Percentiles rank a stretch among this genome's conserved stretches.
Conservation (phyloP, 2,888 invertebrate genomes). For the Limnephilus marmoratus region DNA sequence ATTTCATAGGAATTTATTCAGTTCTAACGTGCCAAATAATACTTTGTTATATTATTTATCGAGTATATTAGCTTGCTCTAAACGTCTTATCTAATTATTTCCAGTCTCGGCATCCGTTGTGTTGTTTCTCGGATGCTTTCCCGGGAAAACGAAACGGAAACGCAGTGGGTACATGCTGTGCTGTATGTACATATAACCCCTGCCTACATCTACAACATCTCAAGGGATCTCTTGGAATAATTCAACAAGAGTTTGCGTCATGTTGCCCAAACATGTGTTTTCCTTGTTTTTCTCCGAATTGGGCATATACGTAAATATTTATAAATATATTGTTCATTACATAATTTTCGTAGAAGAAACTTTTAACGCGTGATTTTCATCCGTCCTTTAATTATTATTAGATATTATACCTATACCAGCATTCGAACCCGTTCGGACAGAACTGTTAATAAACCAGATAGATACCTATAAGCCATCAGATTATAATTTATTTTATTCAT, state of each 20-base stretch:
- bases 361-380: background rate
- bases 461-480: too few species aligned
- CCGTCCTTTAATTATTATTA: background rate
- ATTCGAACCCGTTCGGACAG: too few species aligned
- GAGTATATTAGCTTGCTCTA: constrained; percentile 38
- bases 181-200: background rate
- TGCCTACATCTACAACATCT: background rate
- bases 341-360: too few species aligned
- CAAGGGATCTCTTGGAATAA: background rate
- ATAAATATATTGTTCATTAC: background rate
- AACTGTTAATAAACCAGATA: too few species aligned
- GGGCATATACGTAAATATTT: background rate
- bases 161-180: background rate
- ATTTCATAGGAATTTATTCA: constrained; percentile 32
- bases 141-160: constrained; percentile 24
- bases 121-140: constrained; percentile 25
- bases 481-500: too few species aligned
- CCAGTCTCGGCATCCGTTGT: constrained; percentile 28
- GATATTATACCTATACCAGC: too few species aligned
- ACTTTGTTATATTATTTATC: constrained; percentile 45
- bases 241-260: background rate
- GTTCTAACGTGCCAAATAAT: constrained; percentile 42
- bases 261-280: background rate
- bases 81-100: constrained; percentile 42
- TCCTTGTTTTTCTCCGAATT: background rate